Base-by-base conservation (phyloP, 92 coral and sea anemone genomes). In the Porites evermanni region DNA sequence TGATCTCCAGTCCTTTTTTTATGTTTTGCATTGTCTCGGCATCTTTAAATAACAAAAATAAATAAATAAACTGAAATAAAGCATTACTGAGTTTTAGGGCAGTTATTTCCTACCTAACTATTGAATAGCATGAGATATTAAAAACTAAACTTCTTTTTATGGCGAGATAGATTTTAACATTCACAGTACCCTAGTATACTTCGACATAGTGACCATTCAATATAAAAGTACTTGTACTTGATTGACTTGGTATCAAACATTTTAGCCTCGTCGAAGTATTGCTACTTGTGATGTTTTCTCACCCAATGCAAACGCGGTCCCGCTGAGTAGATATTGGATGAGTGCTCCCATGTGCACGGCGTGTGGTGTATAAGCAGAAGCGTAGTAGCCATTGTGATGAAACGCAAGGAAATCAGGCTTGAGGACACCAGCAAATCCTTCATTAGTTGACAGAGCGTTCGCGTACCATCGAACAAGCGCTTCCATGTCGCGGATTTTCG, bases 381-480 rank as follows among this genome's bases (percentile, higher is more conserved):
- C 96, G 69, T 93, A 93, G 82, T 79, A 93, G 17, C 73, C n/a
- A 67, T 84, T 81, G 86, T 93, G 94, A 64, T 91, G 94, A 56
- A 88, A 93, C 7, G 80, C 84, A 12, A 91, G 72, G 66, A n/a
- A 91, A 63, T 93, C 96, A 14, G 96, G 92, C 72, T 93, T 93
- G 17, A 91, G 60, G 16, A 91, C 20, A 12, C 94, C 96, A 3
- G 72, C 92, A 4, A 91, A 51, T 0, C 89, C 96, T 67, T 91
- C 82, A 52, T 78, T 93, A 5, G 89, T 64, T 6, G 67, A 76
- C 59, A 93, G 14, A 13, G 88, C 89, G 64, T 85, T 87, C 17
- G 83, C 87, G 80, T 78, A 60, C 96, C 96, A 93, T 21, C 66
- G 79, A 61, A 67, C 74, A 56, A 87, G 80, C 17, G 84, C 80